Conservation (phyloP, 2,113 vertebrate genomes). For the Zapus hudsonius region DNA sequence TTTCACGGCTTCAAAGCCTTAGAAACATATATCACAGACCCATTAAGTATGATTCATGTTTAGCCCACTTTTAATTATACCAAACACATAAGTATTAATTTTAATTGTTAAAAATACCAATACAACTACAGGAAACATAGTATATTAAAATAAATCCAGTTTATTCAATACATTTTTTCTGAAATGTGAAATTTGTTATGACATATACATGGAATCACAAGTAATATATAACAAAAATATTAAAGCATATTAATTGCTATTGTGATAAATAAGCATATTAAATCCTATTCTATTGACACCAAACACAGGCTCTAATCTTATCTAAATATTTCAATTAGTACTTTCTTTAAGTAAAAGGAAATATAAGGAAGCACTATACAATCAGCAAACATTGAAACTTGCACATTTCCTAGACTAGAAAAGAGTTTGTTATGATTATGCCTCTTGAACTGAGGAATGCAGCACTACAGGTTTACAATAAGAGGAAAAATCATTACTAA, state of each 20-base stretch:
- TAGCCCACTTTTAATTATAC: conserved; percentile 11
- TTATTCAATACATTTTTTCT: conserved; percentile 18
- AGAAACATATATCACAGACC: neutral
- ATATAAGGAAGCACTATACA: conserved; percentile 67
- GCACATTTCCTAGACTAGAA: conserved; percentile 56
- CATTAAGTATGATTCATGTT: neutral
- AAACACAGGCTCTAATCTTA: conserved; percentile 54
- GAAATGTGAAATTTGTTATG: conserved; percentile 24
- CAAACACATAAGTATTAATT: neutral
- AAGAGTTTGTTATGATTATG: conserved; percentile 73
- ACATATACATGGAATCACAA: neutral
- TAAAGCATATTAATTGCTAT: conserved; percentile 24
- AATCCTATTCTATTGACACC: conserved; percentile 45
- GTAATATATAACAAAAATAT: neutral
- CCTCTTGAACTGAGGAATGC: conserved; percentile 74
- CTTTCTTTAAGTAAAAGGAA: conserved; percentile 58
- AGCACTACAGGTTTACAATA: conserved; percentile 72
- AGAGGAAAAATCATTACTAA: conserved; percentile 63
- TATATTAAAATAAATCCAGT: conserved; percentile 29
- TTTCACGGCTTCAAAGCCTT: neutral
- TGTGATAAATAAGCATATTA: conserved; percentile 45
- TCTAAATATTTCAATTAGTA: conserved; percentile 62
- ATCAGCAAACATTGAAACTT: conserved; percentile 59
- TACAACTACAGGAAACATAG: neutral
- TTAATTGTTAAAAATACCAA: conserved; percentile 41